Conservation (phyloP, 2,797 vertebrate genomes). For the Xenops minutus region DNA sequence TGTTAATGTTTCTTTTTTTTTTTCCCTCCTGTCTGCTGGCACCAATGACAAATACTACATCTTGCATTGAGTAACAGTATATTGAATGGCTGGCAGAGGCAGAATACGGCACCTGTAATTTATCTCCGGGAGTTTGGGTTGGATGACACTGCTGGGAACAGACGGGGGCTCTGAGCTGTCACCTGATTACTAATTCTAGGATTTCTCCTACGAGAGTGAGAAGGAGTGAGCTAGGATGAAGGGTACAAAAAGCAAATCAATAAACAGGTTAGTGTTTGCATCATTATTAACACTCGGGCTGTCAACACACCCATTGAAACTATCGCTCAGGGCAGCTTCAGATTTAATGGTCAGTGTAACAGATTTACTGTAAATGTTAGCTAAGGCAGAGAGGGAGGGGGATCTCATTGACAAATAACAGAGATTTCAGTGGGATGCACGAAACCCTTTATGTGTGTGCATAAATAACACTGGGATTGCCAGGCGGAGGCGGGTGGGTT, state of each 20-base stretch:
- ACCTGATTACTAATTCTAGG: conserved; percentile 82
- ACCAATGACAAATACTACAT: conserved; percentile 77
- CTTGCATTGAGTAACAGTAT: conserved; percentile 74
- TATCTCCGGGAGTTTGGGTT: conserved; percentile 78
- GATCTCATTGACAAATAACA: conserved; percentile 70
- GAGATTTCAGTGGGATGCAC: conserved; percentile 59
- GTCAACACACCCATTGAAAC: conserved; percentile 80
- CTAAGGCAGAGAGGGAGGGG: conserved; percentile 44
- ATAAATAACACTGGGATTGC: conserved; percentile 59
- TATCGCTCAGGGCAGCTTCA: conserved; percentile 76
- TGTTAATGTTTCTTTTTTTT: conserved; percentile 70
- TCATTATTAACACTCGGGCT: conserved; percentile 81
- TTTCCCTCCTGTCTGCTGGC: conserved; percentile 67
- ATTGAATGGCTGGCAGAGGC: conserved; percentile 77
- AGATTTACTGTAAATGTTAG: conserved; percentile 84
- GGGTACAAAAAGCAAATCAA: conserved; percentile 84
- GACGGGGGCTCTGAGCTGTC: conserved; percentile 72
- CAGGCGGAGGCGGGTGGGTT: neutral
- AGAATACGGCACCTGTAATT: conserved; percentile 75
- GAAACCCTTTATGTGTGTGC: conserved; percentile 67
- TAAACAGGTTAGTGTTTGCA: conserved; percentile 82
- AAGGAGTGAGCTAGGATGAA: conserved; percentile 78
- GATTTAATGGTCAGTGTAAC: conserved; percentile 82
- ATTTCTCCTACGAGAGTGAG: conserved; percentile 76
- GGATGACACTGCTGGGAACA: conserved; percentile 79